Conservation (phyloP, 2,113 vertebrate genomes). For the zebrafish (Danio rerio) region DNA sequence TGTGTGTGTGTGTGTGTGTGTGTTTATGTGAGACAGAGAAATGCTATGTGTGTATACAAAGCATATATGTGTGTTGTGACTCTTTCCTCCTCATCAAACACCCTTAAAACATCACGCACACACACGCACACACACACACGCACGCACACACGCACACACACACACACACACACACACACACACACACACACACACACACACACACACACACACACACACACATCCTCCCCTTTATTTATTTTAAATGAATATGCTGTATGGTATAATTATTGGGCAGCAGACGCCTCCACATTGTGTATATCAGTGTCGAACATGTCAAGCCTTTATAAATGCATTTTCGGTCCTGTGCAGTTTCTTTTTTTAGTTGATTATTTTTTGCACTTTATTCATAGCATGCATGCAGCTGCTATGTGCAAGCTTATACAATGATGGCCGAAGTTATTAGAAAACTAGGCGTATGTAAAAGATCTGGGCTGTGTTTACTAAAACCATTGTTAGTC, state of each 20-base stretch:
- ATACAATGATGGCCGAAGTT: too few relatives aligned
- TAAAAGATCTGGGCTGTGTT: too few relatives aligned
- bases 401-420: background rate
- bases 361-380: background rate
- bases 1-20: background rate
- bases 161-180: too few relatives aligned
- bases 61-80: constrained; percentile 18
- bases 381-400: background rate
- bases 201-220: background rate
- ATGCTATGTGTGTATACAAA: constrained; percentile 1
- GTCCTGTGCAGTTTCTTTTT: background rate
- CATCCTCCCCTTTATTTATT: background rate
- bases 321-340: constrained; percentile 22
- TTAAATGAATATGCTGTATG: background rate
- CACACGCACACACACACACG: background rate
- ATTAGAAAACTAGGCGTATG: too few relatives aligned
- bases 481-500: too few relatives aligned
- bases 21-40: constrained; percentile 27
- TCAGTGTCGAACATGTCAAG: constrained; percentile 30
- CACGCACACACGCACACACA: too few relatives aligned
- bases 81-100: background rate
- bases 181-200: too few relatives aligned
- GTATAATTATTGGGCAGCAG: constrained; percentile 40
- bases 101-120: background rate
- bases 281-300: background rate